These are phyloP conservation scores for Takifugu bimaculatus DNA, from an alignment of 2,113 vertebrate species.

Conservation along the genomic window DNA sequence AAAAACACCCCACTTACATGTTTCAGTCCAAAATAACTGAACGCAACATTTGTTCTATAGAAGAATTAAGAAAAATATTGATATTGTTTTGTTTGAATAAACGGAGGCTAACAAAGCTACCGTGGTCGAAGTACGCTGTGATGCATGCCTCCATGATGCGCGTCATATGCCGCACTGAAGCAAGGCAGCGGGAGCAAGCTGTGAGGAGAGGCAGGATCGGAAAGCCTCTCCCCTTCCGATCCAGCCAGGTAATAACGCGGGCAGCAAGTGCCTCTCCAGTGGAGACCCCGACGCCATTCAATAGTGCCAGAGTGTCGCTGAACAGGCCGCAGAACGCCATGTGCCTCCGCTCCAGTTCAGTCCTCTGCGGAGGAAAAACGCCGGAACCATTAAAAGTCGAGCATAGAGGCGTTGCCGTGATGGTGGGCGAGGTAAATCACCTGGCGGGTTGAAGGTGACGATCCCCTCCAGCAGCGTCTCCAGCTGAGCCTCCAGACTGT, in stretches of 20 bases:
- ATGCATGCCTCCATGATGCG: slow-evolving; percentile 91
- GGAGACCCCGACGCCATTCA: slow-evolving; percentile 83
- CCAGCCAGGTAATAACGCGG: slow-evolving; percentile 82
- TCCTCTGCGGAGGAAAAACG: slow-evolving; percentile 68
- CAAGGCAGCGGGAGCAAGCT: slow-evolving; percentile 86
- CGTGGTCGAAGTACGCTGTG: slow-evolving; percentile 83
- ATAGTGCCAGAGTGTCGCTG: slow-evolving; percentile 82
- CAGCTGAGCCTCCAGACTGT: slow-evolving; percentile 84
- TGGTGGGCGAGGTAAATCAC: slow-evolving; percentile 55
- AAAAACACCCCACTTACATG: no score
- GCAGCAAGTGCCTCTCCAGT: slow-evolving; percentile 84
- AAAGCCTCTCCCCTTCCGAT: slow-evolving; percentile 75
- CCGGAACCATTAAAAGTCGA: neutral
- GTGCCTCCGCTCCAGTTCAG: slow-evolving; percentile 84
- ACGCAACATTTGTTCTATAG: no score
- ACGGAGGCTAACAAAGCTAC: slow-evolving; percentile 56
- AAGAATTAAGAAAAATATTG: neutral
- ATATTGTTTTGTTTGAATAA: neutral
- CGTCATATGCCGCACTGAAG: slow-evolving; percentile 93
- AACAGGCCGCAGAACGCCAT: slow-evolving; percentile 91
- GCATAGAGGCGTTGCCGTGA: neutral
- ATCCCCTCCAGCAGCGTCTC: slow-evolving; percentile 85
- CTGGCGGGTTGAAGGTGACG: slow-evolving; percentile 86
- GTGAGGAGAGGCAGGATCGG: slow-evolving; percentile 89
- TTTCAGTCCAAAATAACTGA: no score